phyloP scores from a whole-genome alignment of 2,797 vertebrate genomes.

The Ctenopoma kingsleyae region DNA sequence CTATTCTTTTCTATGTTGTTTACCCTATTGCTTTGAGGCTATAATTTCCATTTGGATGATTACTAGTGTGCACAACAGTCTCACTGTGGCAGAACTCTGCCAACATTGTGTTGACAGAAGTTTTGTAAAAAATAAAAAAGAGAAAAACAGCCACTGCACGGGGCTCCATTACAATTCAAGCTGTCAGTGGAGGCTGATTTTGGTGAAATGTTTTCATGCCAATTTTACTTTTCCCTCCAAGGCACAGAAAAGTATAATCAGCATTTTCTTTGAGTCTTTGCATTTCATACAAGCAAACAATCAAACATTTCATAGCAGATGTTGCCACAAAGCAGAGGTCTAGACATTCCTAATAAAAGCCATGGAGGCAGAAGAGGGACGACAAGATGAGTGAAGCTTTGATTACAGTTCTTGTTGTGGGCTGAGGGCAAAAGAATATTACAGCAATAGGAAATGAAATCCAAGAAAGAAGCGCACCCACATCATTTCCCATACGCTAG shows the following conservation, averaged over 20 bases:
- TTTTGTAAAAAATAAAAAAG: constrained; percentile 33
- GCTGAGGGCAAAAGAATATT: constrained; percentile 54
- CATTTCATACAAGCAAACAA: constrained; percentile 62
- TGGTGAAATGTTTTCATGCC: constrained; percentile 61
- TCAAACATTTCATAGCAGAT: constrained; percentile 61
- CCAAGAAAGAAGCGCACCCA: constrained; percentile 31
- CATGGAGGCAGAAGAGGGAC: constrained; percentile 50
- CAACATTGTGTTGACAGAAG: constrained; percentile 34
- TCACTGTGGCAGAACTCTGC: constrained; percentile 32
- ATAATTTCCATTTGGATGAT: constrained; percentile 62
- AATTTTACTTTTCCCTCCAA: constrained; percentile 43
- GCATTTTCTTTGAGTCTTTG: constrained; percentile 57
- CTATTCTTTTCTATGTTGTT: constrained; percentile 50
- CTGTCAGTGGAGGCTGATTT: constrained; percentile 49
- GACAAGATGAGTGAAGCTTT: constrained; percentile 67
- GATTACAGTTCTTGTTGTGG: constrained; percentile 71
- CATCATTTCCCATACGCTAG: constrained; percentile 29
- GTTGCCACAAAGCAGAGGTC: constrained; percentile 57
- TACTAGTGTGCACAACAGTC: constrained; percentile 45
- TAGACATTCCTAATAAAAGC: constrained; percentile 63
- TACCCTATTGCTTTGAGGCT: constrained; percentile 56
- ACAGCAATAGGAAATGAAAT: constrained; percentile 65
- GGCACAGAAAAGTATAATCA: constrained; percentile 59
- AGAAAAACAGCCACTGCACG: constrained; percentile 33
- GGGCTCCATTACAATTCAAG: constrained; percentile 52